These are phyloP conservation scores for Lacerta agilis DNA, from an alignment of 2,797 vertebrate genomes.

Conservation along the genomic window DNA sequence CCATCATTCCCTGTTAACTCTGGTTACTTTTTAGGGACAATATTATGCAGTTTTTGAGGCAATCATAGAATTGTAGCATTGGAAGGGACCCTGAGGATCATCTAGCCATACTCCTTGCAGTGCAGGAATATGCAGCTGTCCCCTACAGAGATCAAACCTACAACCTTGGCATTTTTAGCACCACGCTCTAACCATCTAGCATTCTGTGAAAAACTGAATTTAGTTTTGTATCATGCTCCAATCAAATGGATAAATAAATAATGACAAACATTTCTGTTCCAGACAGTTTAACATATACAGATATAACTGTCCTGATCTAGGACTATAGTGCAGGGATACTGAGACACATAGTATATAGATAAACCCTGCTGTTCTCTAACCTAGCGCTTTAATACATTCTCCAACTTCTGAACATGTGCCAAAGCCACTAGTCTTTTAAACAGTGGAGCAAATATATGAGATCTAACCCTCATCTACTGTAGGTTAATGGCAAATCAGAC, in stretches of 20 bases:
- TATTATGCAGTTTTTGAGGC: conserved; percentile 5
- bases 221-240: not conserved
- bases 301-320: not conserved
- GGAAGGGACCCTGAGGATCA: too few relatives aligned
- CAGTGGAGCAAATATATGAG: conserved; percentile 20
- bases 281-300: not conserved
- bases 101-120: too few relatives aligned
- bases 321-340: not conserved
- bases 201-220: not conserved
- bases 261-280: not conserved
- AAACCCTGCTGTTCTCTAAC: conserved; percentile 30
- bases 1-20: not conserved
- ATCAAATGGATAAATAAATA: not conserved
- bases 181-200: not conserved
- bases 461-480: conserved; percentile 3
- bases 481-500: not conserved
- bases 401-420: conserved; percentile 41
- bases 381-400: conserved; percentile 23
- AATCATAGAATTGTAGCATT: too few relatives aligned
- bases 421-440: conserved; percentile 21
- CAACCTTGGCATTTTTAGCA: too few relatives aligned
- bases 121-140: too few relatives aligned
- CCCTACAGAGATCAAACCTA: too few relatives aligned
- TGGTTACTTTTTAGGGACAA: conserved; percentile 3
- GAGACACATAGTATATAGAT: conserved; percentile 6